phyloP scores from a whole-genome alignment of 2,113 vertebrate genomes.

The Myrmecophaga tridactyla region DNA sequence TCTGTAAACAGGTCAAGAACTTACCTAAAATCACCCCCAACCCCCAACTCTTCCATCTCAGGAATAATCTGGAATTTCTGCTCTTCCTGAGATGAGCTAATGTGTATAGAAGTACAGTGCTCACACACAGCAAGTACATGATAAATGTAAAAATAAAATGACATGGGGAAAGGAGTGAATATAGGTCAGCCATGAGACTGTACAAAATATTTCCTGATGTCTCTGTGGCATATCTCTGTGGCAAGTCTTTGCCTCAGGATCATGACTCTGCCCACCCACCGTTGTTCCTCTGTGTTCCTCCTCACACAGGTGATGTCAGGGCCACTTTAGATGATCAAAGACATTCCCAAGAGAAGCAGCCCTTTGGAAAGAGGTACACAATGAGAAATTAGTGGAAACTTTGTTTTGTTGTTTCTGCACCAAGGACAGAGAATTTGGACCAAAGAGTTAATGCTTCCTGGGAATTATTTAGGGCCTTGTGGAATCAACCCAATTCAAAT shows the following conservation, averaged over 20 bases:
- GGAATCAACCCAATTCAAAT: not conserved
- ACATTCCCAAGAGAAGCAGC: not conserved
- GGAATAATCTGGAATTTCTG: conserved; percentile 56
- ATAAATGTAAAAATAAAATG: conserved; percentile 41
- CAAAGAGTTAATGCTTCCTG: not conserved
- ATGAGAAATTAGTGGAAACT: not conserved
- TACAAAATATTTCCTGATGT: conserved; percentile 26
- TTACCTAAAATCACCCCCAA: not conserved
- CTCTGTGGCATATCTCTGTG: not conserved
- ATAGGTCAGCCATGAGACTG: conserved; percentile 8
- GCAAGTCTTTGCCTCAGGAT: not conserved
- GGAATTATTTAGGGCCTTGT: not conserved
- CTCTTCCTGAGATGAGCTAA: not conserved
- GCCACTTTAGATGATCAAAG: not conserved
- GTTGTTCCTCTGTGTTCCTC: not conserved
- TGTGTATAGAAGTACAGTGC: conserved; percentile 37
- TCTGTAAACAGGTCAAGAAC: conserved; percentile 12
- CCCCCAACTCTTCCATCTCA: not conserved
- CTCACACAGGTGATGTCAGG: not conserved
- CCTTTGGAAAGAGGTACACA: not conserved
- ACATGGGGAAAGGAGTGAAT: not conserved
- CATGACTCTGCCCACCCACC: not conserved
- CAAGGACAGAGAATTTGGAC: not conserved
- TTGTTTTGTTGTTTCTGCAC: not conserved
- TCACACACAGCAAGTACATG: conserved; percentile 30